These are phyloP conservation scores for Caranx melampygus DNA, from an alignment of 2,113 vertebrate genomes.

Conservation along the genomic window DNA sequence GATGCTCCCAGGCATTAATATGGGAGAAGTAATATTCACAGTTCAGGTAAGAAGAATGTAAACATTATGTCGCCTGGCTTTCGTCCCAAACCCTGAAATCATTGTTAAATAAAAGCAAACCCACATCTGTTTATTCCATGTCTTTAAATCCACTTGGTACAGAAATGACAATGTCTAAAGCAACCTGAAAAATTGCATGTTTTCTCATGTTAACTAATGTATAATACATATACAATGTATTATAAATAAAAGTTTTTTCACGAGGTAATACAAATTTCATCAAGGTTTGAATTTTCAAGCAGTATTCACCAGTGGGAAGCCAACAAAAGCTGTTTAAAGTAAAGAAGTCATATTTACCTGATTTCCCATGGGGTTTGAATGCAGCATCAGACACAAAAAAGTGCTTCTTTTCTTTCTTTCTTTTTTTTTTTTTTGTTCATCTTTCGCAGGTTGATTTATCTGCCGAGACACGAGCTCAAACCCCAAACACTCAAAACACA, in stretches of 20 bases:
- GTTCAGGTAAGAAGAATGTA: too few species aligned
- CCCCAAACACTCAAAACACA: conserved; percentile 19
- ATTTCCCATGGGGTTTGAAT: conserved; percentile 59
- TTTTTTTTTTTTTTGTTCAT: conserved; percentile 34
- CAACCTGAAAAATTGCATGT: not conserved
- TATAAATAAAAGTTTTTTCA: not conserved
- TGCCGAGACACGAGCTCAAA: conserved; percentile 44
- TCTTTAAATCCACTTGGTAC: not conserved
- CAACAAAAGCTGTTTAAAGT: conserved; percentile 37
- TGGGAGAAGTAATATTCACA: too few species aligned
- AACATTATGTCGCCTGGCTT: too few species aligned
- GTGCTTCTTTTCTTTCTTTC: conserved; percentile 34
- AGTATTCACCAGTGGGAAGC: conserved; percentile 26
- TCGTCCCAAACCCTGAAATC: not conserved
- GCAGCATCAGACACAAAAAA: conserved; percentile 44
- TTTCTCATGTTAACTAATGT: not conserved
- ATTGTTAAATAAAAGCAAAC: not conserved
- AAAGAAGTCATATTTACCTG: conserved; percentile 62
- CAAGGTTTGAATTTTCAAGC: conserved; percentile 32
- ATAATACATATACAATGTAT: not conserved
- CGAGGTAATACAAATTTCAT: conserved; percentile 14
- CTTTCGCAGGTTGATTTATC: conserved; percentile 59
- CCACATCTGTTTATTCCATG: not conserved
- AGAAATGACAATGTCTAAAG: not conserved
- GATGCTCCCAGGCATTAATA: too few species aligned